Conservation (phyloP, 2,888 invertebrate species). For the Drosophila neotestacea region DNA sequence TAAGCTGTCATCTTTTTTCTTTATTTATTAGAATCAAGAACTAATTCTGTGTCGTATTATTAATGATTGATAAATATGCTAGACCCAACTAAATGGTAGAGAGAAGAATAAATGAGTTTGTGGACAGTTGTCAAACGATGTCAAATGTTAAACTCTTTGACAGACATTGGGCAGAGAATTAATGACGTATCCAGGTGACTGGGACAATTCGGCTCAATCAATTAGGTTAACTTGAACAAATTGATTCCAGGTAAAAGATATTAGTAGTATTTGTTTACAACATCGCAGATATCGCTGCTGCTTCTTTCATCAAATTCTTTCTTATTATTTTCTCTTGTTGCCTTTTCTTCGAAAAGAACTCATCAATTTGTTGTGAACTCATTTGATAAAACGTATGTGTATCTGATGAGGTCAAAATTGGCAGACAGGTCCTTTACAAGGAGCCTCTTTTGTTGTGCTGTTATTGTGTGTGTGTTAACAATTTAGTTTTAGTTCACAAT, state of each 20-base stretch:
- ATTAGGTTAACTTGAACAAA: slow-evolving; percentile 42
- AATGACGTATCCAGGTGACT: slow-evolving; percentile 41
- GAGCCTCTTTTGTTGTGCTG: slow-evolving; percentile 26
- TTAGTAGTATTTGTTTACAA: slow-evolving; percentile 13
- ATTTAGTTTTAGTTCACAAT: slow-evolving; percentile 60
- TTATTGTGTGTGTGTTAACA: slow-evolving; percentile 28
- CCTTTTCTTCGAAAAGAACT: slow-evolving; percentile 24
- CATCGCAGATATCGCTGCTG: neutral
- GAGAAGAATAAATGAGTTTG: neutral
- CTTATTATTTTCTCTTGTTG: slow-evolving; percentile 1
- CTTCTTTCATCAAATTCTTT: slow-evolving; percentile 17
- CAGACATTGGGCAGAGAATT: slow-evolving; percentile 16
- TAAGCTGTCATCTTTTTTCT: too few relatives aligned
- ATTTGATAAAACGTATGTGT: slow-evolving; percentile 33
- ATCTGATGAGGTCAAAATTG: slow-evolving; percentile 57
- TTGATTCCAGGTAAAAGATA: slow-evolving; percentile 39
- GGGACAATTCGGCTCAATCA: slow-evolving; percentile 39
- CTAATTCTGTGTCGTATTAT: neutral
- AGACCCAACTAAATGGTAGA: neutral
- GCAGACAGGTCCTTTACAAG: slow-evolving; percentile 9
- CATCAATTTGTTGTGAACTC: slow-evolving; percentile 59
- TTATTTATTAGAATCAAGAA: neutral
- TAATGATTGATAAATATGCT: slow-evolving; percentile 11
- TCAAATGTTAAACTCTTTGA: slow-evolving; percentile 34
- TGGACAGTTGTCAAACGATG: slow-evolving; percentile 15